Percentiles rank a stretch among this genome's conserved stretches.
These are phyloP conservation scores for Beroe forskalii DNA, from an alignment of 37 sponge, comb jelly and placozoan species.

Conservation along the genomic window DNA sequence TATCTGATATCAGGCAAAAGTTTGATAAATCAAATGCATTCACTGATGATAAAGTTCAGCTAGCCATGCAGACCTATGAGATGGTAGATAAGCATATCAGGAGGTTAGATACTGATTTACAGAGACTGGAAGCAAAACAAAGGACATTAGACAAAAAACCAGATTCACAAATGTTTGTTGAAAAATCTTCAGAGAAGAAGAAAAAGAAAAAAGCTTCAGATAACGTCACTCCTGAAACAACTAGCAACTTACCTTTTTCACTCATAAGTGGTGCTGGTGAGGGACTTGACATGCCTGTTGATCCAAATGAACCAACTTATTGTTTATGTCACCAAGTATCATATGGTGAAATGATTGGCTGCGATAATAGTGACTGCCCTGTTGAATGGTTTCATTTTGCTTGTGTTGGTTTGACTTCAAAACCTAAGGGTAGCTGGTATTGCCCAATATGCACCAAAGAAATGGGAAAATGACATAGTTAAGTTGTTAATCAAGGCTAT, in stretches of 20 bases:
- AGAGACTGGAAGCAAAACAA: slow-evolving; percentile 70
- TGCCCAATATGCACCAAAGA: slow-evolving; percentile 39
- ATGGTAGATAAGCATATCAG: slow-evolving; percentile 96
- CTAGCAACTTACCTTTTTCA: slow-evolving; percentile 1
- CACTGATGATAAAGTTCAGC: slow-evolving; percentile 90
- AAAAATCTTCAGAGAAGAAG: slow-evolving; percentile 39
- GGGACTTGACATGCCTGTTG: slow-evolving; percentile 96
- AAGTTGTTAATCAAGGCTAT: neutral
- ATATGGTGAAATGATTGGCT: slow-evolving; percentile 92
- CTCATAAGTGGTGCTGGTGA: slow-evolving; percentile 58
- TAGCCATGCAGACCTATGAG: slow-evolving; percentile 94
- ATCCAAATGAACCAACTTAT: slow-evolving; percentile 95
- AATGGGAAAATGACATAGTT: neutral
- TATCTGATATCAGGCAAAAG: slow-evolving; percentile 43
- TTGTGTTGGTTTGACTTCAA: slow-evolving; percentile 72
- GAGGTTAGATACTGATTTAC: slow-evolving; percentile 84
- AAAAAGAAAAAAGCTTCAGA: slow-evolving; percentile 58
- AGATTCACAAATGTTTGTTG: slow-evolving; percentile 57
- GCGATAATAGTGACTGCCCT: slow-evolving; percentile 82
- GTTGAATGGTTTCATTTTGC: slow-evolving; percentile 82
- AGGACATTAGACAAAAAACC: slow-evolving; percentile 59
- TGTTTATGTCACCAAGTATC: slow-evolving; percentile 95
- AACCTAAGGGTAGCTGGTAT: slow-evolving; percentile 57
- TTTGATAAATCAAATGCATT: slow-evolving; percentile 80
- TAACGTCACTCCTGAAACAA: neutral